phyloP scores from a whole-genome alignment of 2,888 invertebrate species.

The Acheta domesticus region DNA sequence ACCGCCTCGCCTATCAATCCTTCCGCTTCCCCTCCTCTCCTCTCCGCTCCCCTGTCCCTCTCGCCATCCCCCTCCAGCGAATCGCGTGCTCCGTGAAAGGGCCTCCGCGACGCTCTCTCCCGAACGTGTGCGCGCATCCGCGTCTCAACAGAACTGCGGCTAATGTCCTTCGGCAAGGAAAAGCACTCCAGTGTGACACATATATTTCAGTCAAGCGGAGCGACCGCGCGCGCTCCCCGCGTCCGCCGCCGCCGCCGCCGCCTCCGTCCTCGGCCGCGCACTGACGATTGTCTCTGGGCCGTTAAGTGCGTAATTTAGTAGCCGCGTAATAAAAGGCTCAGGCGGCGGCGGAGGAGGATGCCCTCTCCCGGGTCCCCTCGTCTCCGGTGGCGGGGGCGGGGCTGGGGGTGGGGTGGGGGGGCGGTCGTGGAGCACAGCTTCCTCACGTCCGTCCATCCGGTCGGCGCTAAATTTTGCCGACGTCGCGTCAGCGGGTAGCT shows the following conservation, averaged over 20 bases:
- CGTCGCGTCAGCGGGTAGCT: slow-evolving; percentile 1
- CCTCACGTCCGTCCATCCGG: not conserved
- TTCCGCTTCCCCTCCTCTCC: not conserved
- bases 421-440: not conserved
- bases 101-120: not conserved
- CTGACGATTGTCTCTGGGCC: slow-evolving; percentile 18
- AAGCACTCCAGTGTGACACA: slow-evolving; percentile 8
- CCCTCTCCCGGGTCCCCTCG: not conserved
- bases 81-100: not conserved
- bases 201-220: not conserved
- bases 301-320: slow-evolving; percentile 9
- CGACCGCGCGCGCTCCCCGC: not conserved
- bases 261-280: not conserved
- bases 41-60: not conserved
- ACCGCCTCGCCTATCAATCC: too few species aligned
- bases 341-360: not conserved
- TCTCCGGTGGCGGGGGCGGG: not conserved
- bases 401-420: not conserved
- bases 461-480: slow-evolving; percentile 8
- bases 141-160: not conserved
- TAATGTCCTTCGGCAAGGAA: slow-evolving; percentile 9
- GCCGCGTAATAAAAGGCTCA: not conserved
- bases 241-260: too few species aligned
- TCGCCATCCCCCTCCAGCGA: not conserved
- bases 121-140: not conserved